A percentile compares a stretch with the other conserved stretches of the same genome.
These are phyloP conservation scores for Plagodis pulveraria DNA, from an alignment of 2,888 invertebrate species.

Conservation along the genomic window DNA sequence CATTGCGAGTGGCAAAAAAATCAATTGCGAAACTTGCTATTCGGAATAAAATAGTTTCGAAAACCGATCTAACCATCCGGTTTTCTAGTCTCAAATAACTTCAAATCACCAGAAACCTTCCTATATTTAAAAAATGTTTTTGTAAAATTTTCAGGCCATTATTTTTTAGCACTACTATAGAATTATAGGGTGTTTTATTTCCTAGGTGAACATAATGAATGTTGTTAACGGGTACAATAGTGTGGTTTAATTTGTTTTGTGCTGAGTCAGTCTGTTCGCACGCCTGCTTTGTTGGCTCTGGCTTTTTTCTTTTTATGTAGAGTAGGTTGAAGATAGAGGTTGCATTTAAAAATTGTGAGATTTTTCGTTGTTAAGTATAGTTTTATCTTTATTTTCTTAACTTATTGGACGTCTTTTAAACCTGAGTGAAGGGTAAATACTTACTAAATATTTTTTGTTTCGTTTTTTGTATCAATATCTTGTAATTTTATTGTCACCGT, in stretches of 20 bases:
- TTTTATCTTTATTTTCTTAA: too few relatives aligned
- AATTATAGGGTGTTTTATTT: constrained; percentile 18
- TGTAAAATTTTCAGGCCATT: too few relatives aligned
- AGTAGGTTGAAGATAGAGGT: constrained; percentile 4
- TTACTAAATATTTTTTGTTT: not conserved
- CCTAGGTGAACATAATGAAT: constrained; percentile 29
- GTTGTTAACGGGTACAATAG: constrained; percentile 36
- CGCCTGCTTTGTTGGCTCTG: constrained; percentile 53
- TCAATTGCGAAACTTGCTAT: too few relatives aligned
- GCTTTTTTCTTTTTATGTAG: constrained; percentile 22
- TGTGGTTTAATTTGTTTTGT: constrained; percentile 62
- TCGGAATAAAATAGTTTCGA: too few relatives aligned
- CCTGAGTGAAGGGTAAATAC: not conserved
- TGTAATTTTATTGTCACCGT: not conserved
- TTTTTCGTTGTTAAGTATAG: too few relatives aligned
- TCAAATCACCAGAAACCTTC: too few relatives aligned
- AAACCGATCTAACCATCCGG: too few relatives aligned
- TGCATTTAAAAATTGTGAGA: not conserved
- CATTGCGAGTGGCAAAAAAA: too few relatives aligned
- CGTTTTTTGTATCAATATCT: not conserved
- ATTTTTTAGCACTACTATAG: not conserved
- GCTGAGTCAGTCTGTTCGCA: constrained; percentile 71
- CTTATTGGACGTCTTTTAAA: too few relatives aligned
- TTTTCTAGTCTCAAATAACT: too few relatives aligned
- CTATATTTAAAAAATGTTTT: too few relatives aligned